These are phyloP conservation scores for Haliaeetus leucogaster DNA, from an alignment of 2,113 vertebrate genomes.

Conservation along the genomic window DNA sequence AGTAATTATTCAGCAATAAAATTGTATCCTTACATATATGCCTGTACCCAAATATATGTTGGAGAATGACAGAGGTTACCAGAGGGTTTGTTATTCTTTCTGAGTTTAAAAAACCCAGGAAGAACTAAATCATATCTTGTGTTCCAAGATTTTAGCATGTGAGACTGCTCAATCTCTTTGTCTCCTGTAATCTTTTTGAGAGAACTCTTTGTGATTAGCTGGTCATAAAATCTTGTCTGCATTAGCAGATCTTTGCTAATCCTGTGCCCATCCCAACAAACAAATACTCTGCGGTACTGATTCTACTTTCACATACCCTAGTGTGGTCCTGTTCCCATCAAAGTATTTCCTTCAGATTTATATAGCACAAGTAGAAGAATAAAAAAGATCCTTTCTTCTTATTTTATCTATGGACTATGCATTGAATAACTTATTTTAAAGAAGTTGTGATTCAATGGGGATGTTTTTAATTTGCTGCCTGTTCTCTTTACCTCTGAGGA, in stretches of 20 bases:
- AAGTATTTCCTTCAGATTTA: background rate
- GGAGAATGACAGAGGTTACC: background rate
- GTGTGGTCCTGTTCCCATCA: background rate
- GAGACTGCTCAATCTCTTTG: background rate
- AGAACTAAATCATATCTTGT: background rate
- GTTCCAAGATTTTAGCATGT: background rate
- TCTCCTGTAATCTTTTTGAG: background rate
- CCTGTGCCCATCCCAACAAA: background rate
- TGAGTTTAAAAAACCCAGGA: background rate
- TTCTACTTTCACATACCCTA: background rate
- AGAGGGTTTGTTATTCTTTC: background rate
- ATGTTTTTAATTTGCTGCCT: conserved; percentile 74
- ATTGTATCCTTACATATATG: background rate
- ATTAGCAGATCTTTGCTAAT: background rate
- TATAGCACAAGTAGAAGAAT: background rate
- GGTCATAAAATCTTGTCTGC: background rate
- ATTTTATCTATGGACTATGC: conserved; percentile 21
- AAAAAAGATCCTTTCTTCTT: background rate
- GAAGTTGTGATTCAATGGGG: conserved; percentile 27
- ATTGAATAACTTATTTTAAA: conserved; percentile 41
- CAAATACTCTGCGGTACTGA: background rate
- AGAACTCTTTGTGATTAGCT: background rate
- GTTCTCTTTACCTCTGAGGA: conserved; percentile 66
- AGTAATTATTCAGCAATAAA: background rate
- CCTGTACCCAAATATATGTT: background rate